Percentiles rank a stretch among this genome's conserved stretches.
phyloP scores from a whole-genome alignment of 2,888 invertebrate genomes.

The Nemotelus nigrinus region DNA sequence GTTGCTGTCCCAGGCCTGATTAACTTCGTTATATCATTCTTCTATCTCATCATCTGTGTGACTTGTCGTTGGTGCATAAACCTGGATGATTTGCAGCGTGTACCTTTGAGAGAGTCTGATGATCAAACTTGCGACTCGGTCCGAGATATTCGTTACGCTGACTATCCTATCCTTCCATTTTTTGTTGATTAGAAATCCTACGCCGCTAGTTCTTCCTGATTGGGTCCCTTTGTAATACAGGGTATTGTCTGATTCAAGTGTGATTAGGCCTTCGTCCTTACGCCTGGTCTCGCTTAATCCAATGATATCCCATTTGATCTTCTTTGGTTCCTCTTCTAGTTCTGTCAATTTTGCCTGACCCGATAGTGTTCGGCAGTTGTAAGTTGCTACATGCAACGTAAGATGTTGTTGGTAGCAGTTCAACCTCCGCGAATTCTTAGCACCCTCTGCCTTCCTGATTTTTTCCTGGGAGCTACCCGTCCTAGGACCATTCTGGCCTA shows the following conservation, averaged over 20 bases:
- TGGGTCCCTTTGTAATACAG: neutral
- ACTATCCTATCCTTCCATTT: conserved; percentile 2
- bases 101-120: conserved; percentile 8
- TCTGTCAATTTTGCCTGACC: neutral
- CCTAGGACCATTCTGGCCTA: conserved; percentile 2
- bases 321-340: neutral
- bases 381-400: neutral
- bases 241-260: neutral
- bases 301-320: neutral
- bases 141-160: neutral
- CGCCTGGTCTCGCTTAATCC: neutral
- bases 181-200: neutral
- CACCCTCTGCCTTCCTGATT: conserved; percentile 5
- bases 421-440: neutral
- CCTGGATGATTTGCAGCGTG: neutral
- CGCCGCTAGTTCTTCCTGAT: conserved; percentile 30
- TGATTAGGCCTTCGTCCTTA: neutral
- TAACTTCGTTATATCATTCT: neutral
- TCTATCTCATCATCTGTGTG: neutral
- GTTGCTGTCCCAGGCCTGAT: too few species aligned
- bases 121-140: neutral
- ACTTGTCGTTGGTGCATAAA: conserved; percentile 9
- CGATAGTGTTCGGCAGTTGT: conserved; percentile 13
- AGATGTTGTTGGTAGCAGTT: conserved; percentile 1
- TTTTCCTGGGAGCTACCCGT: neutral